Base-by-base conservation (phyloP, 2,797 vertebrate genomes). In the Danio jaintianensis region DNA sequence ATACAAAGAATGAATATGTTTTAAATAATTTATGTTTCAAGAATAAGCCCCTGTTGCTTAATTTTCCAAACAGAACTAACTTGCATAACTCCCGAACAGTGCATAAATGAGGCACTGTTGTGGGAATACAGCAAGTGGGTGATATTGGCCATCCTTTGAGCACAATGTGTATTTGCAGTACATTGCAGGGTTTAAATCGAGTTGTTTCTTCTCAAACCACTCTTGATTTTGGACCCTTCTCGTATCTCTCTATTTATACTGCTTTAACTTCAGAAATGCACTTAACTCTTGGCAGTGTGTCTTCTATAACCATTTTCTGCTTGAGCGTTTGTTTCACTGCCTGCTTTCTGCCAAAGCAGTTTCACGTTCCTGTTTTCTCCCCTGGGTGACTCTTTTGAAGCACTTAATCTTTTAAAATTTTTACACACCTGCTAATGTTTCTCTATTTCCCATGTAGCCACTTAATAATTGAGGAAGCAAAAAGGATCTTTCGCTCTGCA, bases 381-480 rank as follows among this genome's bases (percentile, higher is more conserved):
- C 72, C 45, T 64, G 84, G 84, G 81, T 81, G 81, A 83, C 84
- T 85, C 75, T 79, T 85, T 78, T 81, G 81, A 72, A 83, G 66
- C 79, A 70, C 76, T 84, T 81, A 79, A 81, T 83, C 71, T 81
- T 80, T 84, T 38, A 62, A 73, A 82, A 82, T 11, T 76, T 82
- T 85, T 79, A 76, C 80, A 80, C 78, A 80, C 78, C 81, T 83
- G 84, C 81, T 85, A 85, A 83, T 85, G 81, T 85, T 81, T 85
- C 75, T 47, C 55, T 64, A 10, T 75, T 85, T 81, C 56, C 69
- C 52, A 79, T 82, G 72, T 70, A 82, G 64, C 61, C 78, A 62
- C 69, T 83, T 80, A 82, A 78, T 84, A 82, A 82, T 84, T 62
- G 74, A 83, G 62, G 42, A 69, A 75, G 62, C 58, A 75, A 43